These are phyloP conservation scores for Rousettus madagascariensis DNA, from an alignment of 2,797 vertebrate species.

Conservation along the genomic window DNA sequence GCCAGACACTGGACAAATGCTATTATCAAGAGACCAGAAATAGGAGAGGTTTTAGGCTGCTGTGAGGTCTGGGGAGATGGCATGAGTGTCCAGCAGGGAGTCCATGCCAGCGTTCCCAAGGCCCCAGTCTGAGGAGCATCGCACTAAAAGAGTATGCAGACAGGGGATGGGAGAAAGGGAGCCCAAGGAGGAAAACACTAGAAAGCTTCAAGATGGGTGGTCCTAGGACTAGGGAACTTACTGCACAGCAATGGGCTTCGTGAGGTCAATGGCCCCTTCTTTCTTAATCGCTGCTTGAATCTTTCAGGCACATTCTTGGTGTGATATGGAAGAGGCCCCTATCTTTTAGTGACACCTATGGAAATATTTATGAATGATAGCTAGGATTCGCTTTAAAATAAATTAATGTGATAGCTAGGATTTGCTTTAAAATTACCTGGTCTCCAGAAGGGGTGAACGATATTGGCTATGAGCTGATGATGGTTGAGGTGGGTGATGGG, in stretches of 20 bases:
- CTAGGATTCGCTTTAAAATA: constrained; percentile 36
- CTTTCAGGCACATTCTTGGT: background rate
- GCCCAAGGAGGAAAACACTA: background rate
- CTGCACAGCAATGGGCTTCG: background rate
- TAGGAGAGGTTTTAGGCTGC: background rate
- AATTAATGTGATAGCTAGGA: background rate
- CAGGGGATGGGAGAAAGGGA: background rate
- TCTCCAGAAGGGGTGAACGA: background rate
- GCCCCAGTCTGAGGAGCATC: background rate
- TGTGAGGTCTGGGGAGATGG: background rate
- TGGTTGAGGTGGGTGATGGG: background rate
- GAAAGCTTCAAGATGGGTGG: background rate
- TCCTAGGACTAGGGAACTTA: background rate
- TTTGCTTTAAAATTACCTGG: constrained; percentile 13
- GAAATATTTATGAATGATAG: constrained; percentile 10
- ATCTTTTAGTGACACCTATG: background rate
- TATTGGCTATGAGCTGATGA: background rate
- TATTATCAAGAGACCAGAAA: background rate
- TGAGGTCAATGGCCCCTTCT: background rate
- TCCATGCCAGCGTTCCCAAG: background rate
- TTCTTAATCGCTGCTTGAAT: background rate
- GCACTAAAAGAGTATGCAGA: accelerated
- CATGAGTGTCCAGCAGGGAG: background rate
- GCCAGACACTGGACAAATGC: background rate
- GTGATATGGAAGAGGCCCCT: background rate